Evolutionary conservation across 2,113 vertebrate species (phyloP), one percentile per base, ranked within the genome.

Genomic region (Strix aluco): DNA sequence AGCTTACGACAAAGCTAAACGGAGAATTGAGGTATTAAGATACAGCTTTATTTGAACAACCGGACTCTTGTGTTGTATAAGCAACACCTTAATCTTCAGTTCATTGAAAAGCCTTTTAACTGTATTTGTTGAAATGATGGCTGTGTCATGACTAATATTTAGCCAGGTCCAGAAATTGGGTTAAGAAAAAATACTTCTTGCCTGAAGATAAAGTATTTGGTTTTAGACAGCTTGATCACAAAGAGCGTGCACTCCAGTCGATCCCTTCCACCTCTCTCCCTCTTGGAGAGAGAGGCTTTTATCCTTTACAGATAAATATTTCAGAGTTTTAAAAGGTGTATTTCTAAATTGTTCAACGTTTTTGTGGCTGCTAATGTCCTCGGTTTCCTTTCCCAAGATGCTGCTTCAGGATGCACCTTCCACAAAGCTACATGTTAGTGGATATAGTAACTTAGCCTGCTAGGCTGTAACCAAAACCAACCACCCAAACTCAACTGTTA

Each of bases 1-100:
- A 7, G 98, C 98, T 38, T 99, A 99, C 23, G 99, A 99, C 96
- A 98, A 98, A 92, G 99, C 99, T 40, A 99, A 99, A 94, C 98
- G 98, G 94, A 99, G 99, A 88, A 99, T 99, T 40, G 99, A 99
- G 99, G 99, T 99, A 98, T 63, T 49, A 13, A 25, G 57, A 77
- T 62, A 66, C 17, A 38, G 22, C 17, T 74, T 93, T 94, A 15
- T 79, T 22, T 66, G 78, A 52, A 16, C 40, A 61, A 58, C 62
- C 72, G 10, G n/a, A 15, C 54, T 86, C n/a, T 17, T 38, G 16
- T 69, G 27, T 20, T 82, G 20, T 63, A 2, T 44, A 47, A 61
- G 30, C 55, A 91, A 40, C n/a, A 57, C 7, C 14, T 75, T 79
- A 9, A 57, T 27, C 22, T 77, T 75, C 34, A 25, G 44, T 70